These are phyloP conservation scores for Gonioctena quinquepunctata DNA, from an alignment of 1,140 invertebrate genomes.

Conservation along the genomic window DNA sequence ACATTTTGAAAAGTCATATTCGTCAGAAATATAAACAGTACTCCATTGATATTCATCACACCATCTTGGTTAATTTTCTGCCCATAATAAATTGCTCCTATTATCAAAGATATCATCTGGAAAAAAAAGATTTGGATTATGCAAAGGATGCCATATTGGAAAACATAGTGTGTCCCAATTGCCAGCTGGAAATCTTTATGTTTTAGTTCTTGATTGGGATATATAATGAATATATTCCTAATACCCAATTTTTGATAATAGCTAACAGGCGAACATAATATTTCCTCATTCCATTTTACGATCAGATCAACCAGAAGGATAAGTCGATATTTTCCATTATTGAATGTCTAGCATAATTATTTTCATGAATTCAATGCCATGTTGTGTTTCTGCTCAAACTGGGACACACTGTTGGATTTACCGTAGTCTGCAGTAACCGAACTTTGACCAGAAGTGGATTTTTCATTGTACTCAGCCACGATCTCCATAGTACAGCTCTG, in stretches of 20 bases:
- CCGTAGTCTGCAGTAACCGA: slow-evolving; percentile 71
- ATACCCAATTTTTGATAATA: no score
- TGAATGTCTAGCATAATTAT: not conserved
- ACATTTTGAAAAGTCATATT: slow-evolving; percentile 95
- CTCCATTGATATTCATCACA: slow-evolving; percentile 95
- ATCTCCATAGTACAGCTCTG: slow-evolving; percentile 85
- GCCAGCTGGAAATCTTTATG: no score
- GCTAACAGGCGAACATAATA: no score
- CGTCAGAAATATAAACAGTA: slow-evolving; percentile 89
- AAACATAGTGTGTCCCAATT: no score
- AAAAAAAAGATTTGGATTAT: slow-evolving; percentile 42
- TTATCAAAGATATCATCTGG: slow-evolving; percentile 82
- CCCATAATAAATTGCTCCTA: slow-evolving; percentile 88
- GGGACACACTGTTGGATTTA: no score
- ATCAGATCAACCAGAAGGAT: no score
- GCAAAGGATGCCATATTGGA: not conserved
- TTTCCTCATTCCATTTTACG: no score
- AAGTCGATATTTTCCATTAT: not conserved
- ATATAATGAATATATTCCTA: no score
- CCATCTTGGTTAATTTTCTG: slow-evolving; percentile 85
- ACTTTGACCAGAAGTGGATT: slow-evolving; percentile 90
- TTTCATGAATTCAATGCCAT: no score
- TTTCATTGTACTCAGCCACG: slow-evolving; percentile 83
- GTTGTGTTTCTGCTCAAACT: no score
- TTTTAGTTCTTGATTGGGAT: no score